Evolutionary conservation across 2,113 vertebrate genomes (phyloP).

Genomic region (Leucosticte australis): DNA sequence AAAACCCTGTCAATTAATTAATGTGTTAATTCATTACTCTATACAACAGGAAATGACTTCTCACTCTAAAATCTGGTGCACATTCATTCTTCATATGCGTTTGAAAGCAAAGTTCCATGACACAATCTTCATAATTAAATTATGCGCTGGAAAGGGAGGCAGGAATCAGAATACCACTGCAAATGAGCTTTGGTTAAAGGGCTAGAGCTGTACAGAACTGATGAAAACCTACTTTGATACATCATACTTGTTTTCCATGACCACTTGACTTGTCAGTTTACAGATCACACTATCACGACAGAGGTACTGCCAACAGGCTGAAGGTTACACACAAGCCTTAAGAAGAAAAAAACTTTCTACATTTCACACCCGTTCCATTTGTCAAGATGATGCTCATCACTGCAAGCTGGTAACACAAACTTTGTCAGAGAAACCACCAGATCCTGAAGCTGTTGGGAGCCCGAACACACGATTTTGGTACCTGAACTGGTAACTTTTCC

Average conservation of each 20-base stretch:
- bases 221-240: neutral
- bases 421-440: neutral
- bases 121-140: constrained; percentile 6
- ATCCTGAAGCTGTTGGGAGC: neutral
- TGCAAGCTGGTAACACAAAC: neutral
- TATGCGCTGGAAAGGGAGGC: neutral
- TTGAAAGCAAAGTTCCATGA: constrained; percentile 2
- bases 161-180: neutral
- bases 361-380: neutral
- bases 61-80: neutral
- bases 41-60: neutral
- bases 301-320: neutral
- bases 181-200: neutral
- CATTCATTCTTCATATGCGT: neutral
- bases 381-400: neutral
- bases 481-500: neutral
- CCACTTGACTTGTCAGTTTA: neutral
- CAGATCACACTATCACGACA: neutral
- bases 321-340: neutral
- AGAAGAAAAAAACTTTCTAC: neutral
- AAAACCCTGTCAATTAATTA: neutral
- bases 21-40: neutral
- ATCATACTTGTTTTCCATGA: neutral
- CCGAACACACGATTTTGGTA: neutral
- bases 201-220: neutral